Evolutionary conservation across 2,113 vertebrate genomes (phyloP).

Genomic region (Triplophysa rosa): DNA sequence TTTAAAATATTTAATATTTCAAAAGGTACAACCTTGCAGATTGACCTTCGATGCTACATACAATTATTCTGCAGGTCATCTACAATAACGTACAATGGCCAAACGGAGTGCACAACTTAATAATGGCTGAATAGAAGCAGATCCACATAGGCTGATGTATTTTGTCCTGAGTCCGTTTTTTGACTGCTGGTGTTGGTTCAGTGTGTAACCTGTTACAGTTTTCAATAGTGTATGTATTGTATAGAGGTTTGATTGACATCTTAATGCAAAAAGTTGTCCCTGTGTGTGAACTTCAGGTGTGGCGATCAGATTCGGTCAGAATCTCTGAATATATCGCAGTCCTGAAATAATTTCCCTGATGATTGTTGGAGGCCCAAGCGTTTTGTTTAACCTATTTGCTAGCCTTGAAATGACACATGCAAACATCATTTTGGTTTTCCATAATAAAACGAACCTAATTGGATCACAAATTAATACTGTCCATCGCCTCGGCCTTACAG

Average conservation of each 20-base stretch:
- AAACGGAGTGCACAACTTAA: slow-evolving; percentile 42
- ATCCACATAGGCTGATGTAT: slow-evolving; percentile 56
- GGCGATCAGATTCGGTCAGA: background rate
- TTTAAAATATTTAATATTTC: slow-evolving; percentile 54
- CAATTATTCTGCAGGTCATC: slow-evolving; percentile 44
- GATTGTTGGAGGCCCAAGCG: slow-evolving; percentile 25
- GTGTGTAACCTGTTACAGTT: slow-evolving; percentile 30
- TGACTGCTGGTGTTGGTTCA: slow-evolving; percentile 57
- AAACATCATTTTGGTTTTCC: slow-evolving; percentile 19
- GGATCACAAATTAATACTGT: slow-evolving; percentile 1
- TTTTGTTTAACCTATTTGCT: background rate
- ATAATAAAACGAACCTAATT: background rate
- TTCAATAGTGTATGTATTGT: slow-evolving; percentile 15
- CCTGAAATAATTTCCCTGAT: slow-evolving; percentile 48
- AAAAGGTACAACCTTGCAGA: slow-evolving; percentile 49
- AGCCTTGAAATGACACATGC: slow-evolving; percentile 15
- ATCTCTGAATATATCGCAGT: background rate
- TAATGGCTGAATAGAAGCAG: slow-evolving; percentile 49
- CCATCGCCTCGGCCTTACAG: background rate
- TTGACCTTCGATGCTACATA: slow-evolving; percentile 50
- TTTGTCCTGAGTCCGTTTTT: slow-evolving; percentile 57
- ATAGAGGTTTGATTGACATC: slow-evolving; percentile 31
- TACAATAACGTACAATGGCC: slow-evolving; percentile 41
- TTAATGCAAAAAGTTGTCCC: slow-evolving; percentile 27
- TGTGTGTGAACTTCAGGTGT: slow-evolving; percentile 26